Evolutionary conservation across 2,113 vertebrate genomes (phyloP).

Genomic region (Peromyscus californicus): DNA sequence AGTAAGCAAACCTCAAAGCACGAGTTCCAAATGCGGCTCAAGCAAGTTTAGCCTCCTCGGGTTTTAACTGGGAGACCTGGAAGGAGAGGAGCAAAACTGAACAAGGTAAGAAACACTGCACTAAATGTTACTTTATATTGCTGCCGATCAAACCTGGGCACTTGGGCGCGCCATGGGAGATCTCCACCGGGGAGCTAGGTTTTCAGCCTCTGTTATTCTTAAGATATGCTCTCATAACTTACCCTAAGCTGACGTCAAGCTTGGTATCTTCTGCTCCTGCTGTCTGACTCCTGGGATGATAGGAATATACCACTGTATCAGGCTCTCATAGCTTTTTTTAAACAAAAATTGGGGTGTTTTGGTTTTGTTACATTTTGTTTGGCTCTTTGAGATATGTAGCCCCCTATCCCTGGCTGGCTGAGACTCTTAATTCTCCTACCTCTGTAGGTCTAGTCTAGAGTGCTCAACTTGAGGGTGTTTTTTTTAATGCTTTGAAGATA

Average conservation of each 20-base stretch:
- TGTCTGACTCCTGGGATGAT: neutral
- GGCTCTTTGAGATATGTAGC: neutral
- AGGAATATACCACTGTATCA: neutral
- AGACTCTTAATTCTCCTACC: neutral
- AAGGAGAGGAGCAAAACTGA: neutral
- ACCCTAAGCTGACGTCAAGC: neutral
- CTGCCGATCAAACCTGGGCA: neutral
- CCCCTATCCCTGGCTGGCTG: neutral
- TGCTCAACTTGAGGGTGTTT: neutral
- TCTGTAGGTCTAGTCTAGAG: neutral
- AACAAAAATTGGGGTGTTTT: neutral
- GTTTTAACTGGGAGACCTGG: conserved; percentile 1
- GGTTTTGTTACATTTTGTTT: neutral
- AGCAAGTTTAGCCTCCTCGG: neutral
- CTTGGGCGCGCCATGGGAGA: too few species aligned
- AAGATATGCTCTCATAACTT: neutral
- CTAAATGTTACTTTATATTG: neutral
- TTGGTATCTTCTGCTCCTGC: too few species aligned
- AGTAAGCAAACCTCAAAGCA: neutral
- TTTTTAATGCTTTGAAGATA: neutral
- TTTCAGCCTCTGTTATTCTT: neutral
- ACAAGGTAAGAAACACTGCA: neutral
- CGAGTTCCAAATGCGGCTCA: neutral
- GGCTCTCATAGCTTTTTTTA: neutral
- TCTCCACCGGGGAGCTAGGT: neutral